These are phyloP conservation scores for Sebastes hopkinsi DNA, from an alignment of 2,797 vertebrate species.

Conservation along the genomic window DNA sequence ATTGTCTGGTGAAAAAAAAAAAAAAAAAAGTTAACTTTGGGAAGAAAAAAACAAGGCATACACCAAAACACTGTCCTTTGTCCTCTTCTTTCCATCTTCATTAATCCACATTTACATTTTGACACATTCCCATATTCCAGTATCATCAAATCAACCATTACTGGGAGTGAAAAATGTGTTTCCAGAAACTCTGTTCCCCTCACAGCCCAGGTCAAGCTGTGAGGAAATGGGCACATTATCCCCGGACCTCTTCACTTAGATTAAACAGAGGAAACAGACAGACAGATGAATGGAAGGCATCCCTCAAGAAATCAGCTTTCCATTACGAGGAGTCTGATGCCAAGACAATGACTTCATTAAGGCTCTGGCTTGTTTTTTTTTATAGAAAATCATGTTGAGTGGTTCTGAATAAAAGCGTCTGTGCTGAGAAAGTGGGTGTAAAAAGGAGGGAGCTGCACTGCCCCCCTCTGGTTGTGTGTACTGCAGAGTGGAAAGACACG, in stretches of 20 bases:
- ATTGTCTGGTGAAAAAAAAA: not conserved
- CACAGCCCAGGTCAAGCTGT: not conserved
- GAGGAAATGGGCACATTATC: slow-evolving; percentile 30
- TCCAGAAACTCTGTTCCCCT: not conserved
- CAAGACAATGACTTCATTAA: slow-evolving; percentile 14
- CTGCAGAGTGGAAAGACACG: not conserved
- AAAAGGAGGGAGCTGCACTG: slow-evolving; percentile 15
- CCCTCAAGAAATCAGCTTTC: not conserved
- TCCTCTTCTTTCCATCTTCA: not conserved
- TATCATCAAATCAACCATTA: not conserved
- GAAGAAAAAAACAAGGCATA: not conserved
- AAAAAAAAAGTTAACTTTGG: not conserved
- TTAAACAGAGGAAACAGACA: not conserved
- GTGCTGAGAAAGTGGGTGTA: not conserved
- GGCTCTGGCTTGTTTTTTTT: not conserved
- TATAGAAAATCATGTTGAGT: not conserved
- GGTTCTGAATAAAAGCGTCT: not conserved
- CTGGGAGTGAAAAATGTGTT: not conserved
- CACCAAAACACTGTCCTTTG: not conserved
- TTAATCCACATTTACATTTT: not conserved
- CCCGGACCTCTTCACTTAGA: not conserved
- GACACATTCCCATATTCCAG: not conserved
- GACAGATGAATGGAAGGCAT: not conserved
- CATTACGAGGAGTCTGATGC: not conserved
- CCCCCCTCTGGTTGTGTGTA: slow-evolving; percentile 8